Conservation (phyloP, 2,888 invertebrate genomes). For the Patella caerulea region DNA sequence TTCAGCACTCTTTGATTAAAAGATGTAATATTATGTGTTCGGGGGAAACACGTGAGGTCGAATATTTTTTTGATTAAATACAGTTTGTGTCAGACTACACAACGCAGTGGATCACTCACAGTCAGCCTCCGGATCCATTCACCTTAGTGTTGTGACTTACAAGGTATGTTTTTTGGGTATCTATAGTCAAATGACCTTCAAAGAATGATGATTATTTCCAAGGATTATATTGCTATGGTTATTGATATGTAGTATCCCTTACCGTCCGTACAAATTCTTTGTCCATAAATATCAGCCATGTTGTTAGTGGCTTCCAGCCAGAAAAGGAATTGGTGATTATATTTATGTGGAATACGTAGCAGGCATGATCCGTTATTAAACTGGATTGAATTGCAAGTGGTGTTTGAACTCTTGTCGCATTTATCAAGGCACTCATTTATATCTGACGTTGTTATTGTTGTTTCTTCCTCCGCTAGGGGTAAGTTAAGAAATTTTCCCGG, state of each 20-base stretch:
- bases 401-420: background rate
- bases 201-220: too few species aligned
- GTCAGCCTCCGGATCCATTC: too few species aligned
- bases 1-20: too few species aligned
- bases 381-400: background rate
- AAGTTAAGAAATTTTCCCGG: background rate
- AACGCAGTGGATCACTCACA: too few species aligned
- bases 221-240: too few species aligned
- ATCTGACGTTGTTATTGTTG: background rate
- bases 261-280: background rate
- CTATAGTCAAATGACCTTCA: too few species aligned
- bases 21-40: too few species aligned
- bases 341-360: background rate
- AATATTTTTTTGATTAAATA: too few species aligned
- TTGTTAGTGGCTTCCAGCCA: background rate
- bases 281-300: background rate
- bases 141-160: too few species aligned
- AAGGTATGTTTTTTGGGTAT: too few species aligned
- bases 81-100: too few species aligned
- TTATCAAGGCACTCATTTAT: background rate
- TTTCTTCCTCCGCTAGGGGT: background rate
- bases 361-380: background rate
- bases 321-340: background rate
- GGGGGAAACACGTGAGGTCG: too few species aligned
- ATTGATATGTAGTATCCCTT: background rate